Base-by-base conservation (phyloP, 2,797 vertebrate species). In the Neopelma chrysocephalum region DNA sequence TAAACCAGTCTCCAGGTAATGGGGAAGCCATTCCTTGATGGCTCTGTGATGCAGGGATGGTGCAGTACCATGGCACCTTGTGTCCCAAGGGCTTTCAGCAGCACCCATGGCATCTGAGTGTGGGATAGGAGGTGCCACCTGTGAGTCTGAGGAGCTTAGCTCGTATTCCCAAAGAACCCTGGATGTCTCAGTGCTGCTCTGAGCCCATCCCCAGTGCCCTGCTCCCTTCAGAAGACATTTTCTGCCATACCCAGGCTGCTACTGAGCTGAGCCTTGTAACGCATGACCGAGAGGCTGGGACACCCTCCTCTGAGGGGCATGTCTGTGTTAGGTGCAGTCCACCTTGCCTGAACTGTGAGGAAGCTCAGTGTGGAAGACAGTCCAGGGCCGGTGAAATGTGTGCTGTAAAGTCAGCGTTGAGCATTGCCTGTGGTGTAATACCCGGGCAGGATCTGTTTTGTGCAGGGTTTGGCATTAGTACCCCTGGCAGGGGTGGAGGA, bases 281-380 rank as follows among this genome's bases (percentile, higher is more conserved):
- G 1, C 47, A 12, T 8, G 27, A n/a, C 45, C 0, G 2, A 71
- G 50, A 65, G 47, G 32, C 3, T 2, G 25, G 50, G 27, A 31
- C 22, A 18, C 13, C 48, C 13, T 6, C 11, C 10, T 20, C 29
- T 48, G 45, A 45, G 40, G 45, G 38, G 34, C 15, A 3, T 25
- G 10, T 42, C 40, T 72, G 29, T 11, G 25, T 64, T 42, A 31
- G 27, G 19, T 78, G 45, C 54, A 86, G 32, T 47, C 23, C 6
- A 7, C 18, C 54, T 61, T 22, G 16, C 18, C 54, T 40, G 21
- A 0, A 19, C 42, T 38, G 16, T 22, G 26, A 76, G 38, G 38
- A 75, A 36, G 16, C 73, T 83, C 6, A 15, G 21, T 3, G 4
- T 69, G 50, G 77, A 54, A n/a, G 43, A 29, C 4, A 6, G 31